Evolutionary conservation across 2,113 vertebrate genomes (phyloP).

Genomic region (Cephalopholis sonnerati): DNA sequence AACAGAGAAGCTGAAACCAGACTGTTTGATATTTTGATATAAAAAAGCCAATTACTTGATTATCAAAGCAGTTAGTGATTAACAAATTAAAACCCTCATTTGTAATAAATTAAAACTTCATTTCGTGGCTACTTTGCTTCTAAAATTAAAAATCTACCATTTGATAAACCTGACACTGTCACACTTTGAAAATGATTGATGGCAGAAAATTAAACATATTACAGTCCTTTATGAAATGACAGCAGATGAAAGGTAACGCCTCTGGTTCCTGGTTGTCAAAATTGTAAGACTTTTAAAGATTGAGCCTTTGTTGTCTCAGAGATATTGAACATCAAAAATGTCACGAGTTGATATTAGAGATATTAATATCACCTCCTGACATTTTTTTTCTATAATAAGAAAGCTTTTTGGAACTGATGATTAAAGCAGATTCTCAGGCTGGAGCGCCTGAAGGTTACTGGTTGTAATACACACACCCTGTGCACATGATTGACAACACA

Average conservation of each 20-base stretch:
- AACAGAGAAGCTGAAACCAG: neutral
- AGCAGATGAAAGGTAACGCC: slow-evolving; percentile 11
- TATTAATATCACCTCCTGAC: slow-evolving; percentile 49
- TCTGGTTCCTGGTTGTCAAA: neutral
- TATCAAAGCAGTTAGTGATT: neutral
- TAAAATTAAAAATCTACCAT: slow-evolving; percentile 13
- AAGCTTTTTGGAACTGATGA: neutral
- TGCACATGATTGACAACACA: slow-evolving; percentile 24
- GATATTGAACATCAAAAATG: slow-evolving; percentile 37
- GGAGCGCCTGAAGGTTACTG: slow-evolving; percentile 24
- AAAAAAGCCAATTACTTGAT: neutral
- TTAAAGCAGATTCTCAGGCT: slow-evolving; percentile 5
- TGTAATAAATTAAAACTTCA: neutral
- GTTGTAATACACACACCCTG: neutral
- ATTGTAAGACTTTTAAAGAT: slow-evolving; percentile 1
- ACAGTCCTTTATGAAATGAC: neutral
- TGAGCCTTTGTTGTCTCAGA: slow-evolving; percentile 23
- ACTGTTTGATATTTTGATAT: neutral
- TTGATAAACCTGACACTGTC: neutral
- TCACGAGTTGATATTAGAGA: slow-evolving; percentile 30
- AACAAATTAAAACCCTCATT: neutral
- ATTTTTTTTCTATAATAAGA: slow-evolving; percentile 23
- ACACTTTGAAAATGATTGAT: neutral
- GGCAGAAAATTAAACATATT: slow-evolving; percentile 5
- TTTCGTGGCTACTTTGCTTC: slow-evolving; percentile 11